phyloP scores from a whole-genome alignment of 2,888 invertebrate species.

The Autographa pulchrina region DNA sequence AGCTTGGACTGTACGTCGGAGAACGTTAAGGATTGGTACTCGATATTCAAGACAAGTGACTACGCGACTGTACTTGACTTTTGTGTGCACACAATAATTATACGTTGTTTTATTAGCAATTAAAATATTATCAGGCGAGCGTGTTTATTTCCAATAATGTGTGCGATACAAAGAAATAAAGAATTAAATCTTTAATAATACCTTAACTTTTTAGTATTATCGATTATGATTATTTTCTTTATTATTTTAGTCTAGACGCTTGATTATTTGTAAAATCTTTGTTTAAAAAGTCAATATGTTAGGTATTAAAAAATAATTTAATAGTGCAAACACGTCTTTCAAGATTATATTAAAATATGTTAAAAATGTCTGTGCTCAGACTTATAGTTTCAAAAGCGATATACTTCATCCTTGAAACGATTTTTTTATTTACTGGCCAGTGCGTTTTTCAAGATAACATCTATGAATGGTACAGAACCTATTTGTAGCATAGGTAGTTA shows the following conservation, averaged over 20 bases:
- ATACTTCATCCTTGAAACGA: constrained; percentile 47
- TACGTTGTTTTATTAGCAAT: constrained; percentile 61
- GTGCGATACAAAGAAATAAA: background rate
- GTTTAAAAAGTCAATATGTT: too few relatives aligned
- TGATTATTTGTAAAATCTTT: constrained; percentile 2
- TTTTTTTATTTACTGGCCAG: constrained; percentile 51
- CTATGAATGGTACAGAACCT: constrained; percentile 35
- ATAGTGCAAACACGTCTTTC: background rate
- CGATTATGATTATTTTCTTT: too few relatives aligned
- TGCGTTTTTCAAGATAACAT: constrained; percentile 49
- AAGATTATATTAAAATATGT: constrained; percentile 13
- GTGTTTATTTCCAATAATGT: constrained; percentile 13
- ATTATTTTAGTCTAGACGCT: too few relatives aligned
- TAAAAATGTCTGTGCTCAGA: constrained; percentile 17
- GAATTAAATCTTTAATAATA: constrained; percentile 1
- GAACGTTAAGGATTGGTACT: constrained; percentile 57
- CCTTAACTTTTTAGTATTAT: background rate
- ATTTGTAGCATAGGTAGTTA: background rate
- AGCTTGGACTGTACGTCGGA: constrained; percentile 62
- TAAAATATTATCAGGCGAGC: constrained; percentile 26
- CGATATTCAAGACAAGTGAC: constrained; percentile 62
- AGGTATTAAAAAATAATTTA: too few relatives aligned
- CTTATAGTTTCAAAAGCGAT: constrained; percentile 49
- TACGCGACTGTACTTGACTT: constrained; percentile 51
- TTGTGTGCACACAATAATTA: constrained; percentile 34